Evolutionary conservation across 2,888 invertebrate species (phyloP).

Genomic region (Aromia moschata): DNA sequence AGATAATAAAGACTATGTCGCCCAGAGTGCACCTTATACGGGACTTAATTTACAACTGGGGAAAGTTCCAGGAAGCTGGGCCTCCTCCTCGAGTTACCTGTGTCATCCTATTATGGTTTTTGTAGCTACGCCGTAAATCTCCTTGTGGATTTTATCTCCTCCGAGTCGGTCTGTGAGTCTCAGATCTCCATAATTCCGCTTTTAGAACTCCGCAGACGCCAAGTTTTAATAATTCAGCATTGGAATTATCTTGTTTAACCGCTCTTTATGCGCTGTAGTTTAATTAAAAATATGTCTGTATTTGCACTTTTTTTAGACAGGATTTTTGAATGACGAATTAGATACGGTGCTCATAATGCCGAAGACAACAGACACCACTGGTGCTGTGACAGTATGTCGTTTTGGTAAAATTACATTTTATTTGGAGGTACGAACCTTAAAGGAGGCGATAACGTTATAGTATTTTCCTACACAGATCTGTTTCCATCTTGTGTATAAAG

Average conservation of each 20-base stretch:
- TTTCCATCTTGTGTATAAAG: too few species aligned
- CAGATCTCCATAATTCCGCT: constrained; percentile 35
- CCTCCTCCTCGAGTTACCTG: constrained; percentile 38
- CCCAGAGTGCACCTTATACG: constrained; percentile 12
- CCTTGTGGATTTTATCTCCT: constrained; percentile 42
- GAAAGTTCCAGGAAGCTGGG: constrained; percentile 37
- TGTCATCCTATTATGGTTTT: constrained; percentile 43
- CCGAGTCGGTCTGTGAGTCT: constrained; percentile 31
- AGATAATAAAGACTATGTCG: constrained; percentile 10
- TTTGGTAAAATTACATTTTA: too few species aligned
- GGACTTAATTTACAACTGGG: constrained; percentile 38
- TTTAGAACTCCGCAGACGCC: constrained; percentile 30
- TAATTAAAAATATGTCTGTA: constrained; percentile 17
- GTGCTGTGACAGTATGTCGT: too few species aligned
- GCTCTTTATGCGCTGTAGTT: constrained; percentile 6
- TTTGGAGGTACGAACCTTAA: too few species aligned
- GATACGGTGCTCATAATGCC: too few species aligned
- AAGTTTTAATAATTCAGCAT: constrained; percentile 31
- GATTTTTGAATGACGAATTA: too few species aligned
- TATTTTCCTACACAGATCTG: too few species aligned
- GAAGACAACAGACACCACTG: too few species aligned
- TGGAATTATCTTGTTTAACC: constrained; percentile 25
- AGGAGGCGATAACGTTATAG: too few species aligned
- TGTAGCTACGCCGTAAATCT: constrained; percentile 39
- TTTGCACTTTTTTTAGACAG: too few species aligned